Base-by-base conservation (phyloP, 1,140 invertebrate species). In the Orchesella cincta region DNA sequence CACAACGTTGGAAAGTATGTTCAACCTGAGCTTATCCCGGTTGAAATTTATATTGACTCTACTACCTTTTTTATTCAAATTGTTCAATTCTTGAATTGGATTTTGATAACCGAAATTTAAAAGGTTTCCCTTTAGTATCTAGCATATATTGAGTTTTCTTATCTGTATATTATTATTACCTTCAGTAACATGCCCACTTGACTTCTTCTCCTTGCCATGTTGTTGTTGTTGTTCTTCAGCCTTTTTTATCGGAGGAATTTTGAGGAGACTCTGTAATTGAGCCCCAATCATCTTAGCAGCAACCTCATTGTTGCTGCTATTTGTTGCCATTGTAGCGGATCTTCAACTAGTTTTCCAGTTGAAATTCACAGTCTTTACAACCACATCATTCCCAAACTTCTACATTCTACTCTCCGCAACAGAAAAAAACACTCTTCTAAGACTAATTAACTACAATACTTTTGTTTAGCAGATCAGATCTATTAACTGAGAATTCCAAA, bases 191-290 rank as follows among this genome's bases (percentile, higher is more conserved):
- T 23, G 3, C 3, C 54, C 54, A 8, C 54, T 16, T 8, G n/a
- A n/a, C n/a, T n/a, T n/a, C n/a, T n/a, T n/a, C n/a, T 23, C 54
- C 54, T 57, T 23, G 26, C 12, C 54, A 16, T 3, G 8, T 8
- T 57, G 8, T 5, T 57, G 3, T n/a, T 57, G 3, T 23, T 57
- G 14, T 26, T 57, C 54, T 18, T 16, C 26, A 34, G n/a, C 35
- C 33, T 76, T 76, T 16, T 70, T 57, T 29, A 79, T 79, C 3
- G 78, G 78, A 29, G 78, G 75, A 54, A 79, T 79, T 31, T 79
- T 79, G 29, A 79, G 39, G 0, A 79, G 62, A 31, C 39, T 74
- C 51, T 79, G 78, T 8, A 79, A 57, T 29, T 79, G 64, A 57
- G 72, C 51, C 26, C 78, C 78, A 70, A 79, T 79, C 46, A 57